Conservation (phyloP, 2,113 vertebrate species). For the Onychostruthus taczanowskii region DNA sequence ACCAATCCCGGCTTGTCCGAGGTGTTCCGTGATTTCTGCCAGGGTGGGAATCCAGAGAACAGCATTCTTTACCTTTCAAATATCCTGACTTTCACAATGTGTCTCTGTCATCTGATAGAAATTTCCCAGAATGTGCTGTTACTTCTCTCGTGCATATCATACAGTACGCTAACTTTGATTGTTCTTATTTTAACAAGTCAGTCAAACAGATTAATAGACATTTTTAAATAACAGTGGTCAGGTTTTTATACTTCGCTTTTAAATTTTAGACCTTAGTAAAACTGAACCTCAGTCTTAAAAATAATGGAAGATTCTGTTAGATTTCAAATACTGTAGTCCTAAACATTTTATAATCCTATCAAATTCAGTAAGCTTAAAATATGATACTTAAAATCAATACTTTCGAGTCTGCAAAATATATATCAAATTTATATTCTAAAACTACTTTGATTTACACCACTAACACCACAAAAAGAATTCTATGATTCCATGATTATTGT, state of each 20-base stretch:
- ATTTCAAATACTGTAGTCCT: constrained; percentile 64
- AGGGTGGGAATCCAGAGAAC: background rate
- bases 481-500: constrained; percentile 47
- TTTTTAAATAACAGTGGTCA: constrained; percentile 60
- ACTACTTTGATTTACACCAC: constrained; percentile 68
- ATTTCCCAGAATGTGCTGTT: constrained; percentile 15
- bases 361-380: constrained; percentile 70
- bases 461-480: constrained; percentile 56
- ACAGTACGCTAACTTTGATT: constrained; percentile 31
- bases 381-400: constrained; percentile 70
- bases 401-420: constrained; percentile 71
- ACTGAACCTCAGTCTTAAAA: constrained; percentile 62
- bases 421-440: constrained; percentile 71
- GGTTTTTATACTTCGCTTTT: constrained; percentile 39
- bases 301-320: constrained; percentile 66
- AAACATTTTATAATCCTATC: constrained; percentile 62
- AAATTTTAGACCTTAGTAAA: constrained; percentile 57
- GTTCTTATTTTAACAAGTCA: constrained; percentile 46
- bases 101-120: background rate
- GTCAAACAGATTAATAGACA: constrained; percentile 41
- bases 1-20: background rate
- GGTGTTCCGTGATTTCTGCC: background rate
- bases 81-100: constrained; percentile 31
- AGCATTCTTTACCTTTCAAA: constrained; percentile 34
- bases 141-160: constrained; percentile 11